Evolutionary conservation across 1,140 invertebrate genomes (phyloP).

Genomic region (Pectinophora gossypiella): DNA sequence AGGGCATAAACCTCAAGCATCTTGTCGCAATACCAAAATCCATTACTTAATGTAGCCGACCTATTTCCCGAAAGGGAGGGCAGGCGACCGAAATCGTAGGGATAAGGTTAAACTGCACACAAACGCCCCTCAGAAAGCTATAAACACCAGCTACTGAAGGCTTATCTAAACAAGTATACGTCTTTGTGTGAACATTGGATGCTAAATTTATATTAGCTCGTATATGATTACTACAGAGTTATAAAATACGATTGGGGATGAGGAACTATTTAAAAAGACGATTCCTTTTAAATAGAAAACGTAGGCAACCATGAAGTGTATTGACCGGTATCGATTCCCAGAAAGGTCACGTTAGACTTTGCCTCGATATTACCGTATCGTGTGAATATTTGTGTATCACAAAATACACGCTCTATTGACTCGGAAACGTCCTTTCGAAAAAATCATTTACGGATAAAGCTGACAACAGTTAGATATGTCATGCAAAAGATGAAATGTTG

Average conservation of each 20-base stretch:
- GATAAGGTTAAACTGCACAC: conserved; percentile 39
- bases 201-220: neutral
- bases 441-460: neutral
- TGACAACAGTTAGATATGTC: neutral
- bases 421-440: conserved; percentile 14
- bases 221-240: neutral
- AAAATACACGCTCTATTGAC: conserved; percentile 22
- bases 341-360: neutral
- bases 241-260: neutral
- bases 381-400: conserved; percentile 5
- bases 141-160: conserved; percentile 13
- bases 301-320: neutral
- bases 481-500: neutral
- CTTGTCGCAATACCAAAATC: conserved; percentile 23
- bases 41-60: conserved; percentile 37
- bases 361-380: neutral
- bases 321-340: conserved; percentile 1
- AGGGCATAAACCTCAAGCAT: conserved; percentile 13
- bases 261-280: too few relatives aligned
- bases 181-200: conserved; percentile 5
- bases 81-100: conserved; percentile 18
- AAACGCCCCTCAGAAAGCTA: conserved; percentile 16
- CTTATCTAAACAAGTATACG: conserved; percentile 20
- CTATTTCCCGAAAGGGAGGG: conserved; percentile 22
- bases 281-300: neutral